Conservation (phyloP, 2,888 invertebrate species). For the Tupiocoris notatus region DNA sequence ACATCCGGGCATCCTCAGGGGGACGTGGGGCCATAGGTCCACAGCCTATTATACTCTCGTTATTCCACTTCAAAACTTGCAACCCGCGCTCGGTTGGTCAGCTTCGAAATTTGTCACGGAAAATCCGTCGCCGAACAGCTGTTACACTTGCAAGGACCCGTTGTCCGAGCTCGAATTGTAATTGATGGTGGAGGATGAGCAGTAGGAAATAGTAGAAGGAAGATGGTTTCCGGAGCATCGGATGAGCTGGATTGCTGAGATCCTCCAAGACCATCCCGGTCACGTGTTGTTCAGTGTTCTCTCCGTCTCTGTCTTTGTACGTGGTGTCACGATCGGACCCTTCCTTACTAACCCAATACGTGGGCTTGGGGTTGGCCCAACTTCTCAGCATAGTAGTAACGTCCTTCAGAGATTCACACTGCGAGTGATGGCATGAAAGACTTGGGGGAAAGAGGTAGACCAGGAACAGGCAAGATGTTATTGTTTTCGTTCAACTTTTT, state of each 20-base stretch:
- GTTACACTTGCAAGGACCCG: no score
- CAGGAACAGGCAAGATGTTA: no score
- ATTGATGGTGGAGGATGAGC: conserved; percentile 14
- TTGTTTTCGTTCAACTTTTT: neutral
- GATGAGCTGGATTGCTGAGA: neutral
- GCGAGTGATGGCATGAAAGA: neutral
- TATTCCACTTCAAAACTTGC: no score
- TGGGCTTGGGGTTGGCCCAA: neutral
- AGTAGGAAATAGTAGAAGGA: no score
- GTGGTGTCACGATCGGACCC: conserved; percentile 34
- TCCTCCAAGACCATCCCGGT: conserved; percentile 15
- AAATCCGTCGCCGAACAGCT: conserved; percentile 9
- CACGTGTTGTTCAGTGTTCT: conserved; percentile 17
- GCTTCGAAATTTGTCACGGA: no score
- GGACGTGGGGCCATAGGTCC: no score
- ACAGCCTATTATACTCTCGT: no score
- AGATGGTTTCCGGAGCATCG: neutral
- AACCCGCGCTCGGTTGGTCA: no score
- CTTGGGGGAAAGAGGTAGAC: no score
- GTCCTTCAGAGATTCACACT: neutral
- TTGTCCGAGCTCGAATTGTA: conserved; percentile 26
- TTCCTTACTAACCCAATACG: conserved; percentile 39
- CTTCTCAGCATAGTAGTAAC: neutral
- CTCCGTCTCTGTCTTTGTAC: conserved; percentile 6
- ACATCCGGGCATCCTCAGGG: no score